Evolutionary conservation across 1,140 invertebrate species (phyloP), one percentile per base, ranked within the genome.

Genomic region (Hyposmocoma kahamanoa): DNA sequence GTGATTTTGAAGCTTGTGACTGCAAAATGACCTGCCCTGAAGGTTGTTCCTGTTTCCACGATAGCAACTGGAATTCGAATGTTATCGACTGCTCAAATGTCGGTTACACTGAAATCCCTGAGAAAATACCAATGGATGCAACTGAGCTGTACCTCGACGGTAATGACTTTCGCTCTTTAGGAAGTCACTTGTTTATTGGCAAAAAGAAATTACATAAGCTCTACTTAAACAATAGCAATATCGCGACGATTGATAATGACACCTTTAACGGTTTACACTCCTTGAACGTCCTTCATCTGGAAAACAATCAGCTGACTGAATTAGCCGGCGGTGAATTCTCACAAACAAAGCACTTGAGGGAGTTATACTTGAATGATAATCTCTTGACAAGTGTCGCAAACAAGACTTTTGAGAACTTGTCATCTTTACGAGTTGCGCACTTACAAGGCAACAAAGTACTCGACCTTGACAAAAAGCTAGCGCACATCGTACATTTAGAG

Each of bases 21-120:
- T 96, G 95, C 67, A 93, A 96, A 81, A 96, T 96, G 94, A 95
- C 93, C 2, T 97, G 95, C 67, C 95, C 95, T 8, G 87, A 89
- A 19, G 93, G 95, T 55, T 97, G 95, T 78, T 93, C 92, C 15
- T 97, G 95, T 70, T 96, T 94, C 72, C 94, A 96, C 82, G 95
- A 96, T 69, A 93, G 94, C 68, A 93, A 94, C 26, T 97, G 95
- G 95, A 91, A 92, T 34, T 92, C 94, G 1, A 96, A 97, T 79
- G 93, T 96, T 22, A 95, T 96, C 22, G 94, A 96, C 71, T 97
- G 95, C 69, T 93, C 93, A 8, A 91, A 90, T 54, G 90, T 91
- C 13, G 90, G 90, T n/a, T 94, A 94, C 71, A 90, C 88, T 18
- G 87, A 87, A 50, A 87, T 95, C 30, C 95, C 95, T 0, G 90